Evolutionary conservation across 2,888 invertebrate genomes (phyloP).

Genomic region (Microplitis manilae): DNA sequence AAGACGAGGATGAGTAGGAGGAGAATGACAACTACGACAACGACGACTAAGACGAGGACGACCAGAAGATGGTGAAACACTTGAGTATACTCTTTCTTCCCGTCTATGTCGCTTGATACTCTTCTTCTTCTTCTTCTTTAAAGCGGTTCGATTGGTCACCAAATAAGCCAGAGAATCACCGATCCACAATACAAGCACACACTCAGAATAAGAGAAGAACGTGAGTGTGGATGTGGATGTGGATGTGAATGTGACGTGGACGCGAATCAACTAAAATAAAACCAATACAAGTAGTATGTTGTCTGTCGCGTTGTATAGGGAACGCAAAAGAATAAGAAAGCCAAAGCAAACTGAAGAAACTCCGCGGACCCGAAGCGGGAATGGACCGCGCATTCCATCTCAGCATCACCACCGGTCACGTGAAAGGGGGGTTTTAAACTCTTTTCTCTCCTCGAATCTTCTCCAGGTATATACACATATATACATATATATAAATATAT

Average conservation of each 20-base stretch:
- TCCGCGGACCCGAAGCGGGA: slow-evolving; percentile 31
- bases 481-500: not conserved
- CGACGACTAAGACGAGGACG: slow-evolving; percentile 46
- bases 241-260: slow-evolving; percentile 2
- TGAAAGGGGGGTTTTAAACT: slow-evolving; percentile 9
- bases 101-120: slow-evolving; percentile 39
- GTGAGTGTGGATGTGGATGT: slow-evolving; percentile 4
- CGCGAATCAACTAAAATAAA: slow-evolving; percentile 19
- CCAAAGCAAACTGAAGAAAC: slow-evolving; percentile 32
- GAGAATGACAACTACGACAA: slow-evolving; percentile 36
- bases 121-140: slow-evolving; percentile 28
- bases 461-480: slow-evolving; percentile 23
- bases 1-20: slow-evolving; percentile 47
- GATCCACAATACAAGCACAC: slow-evolving; percentile 44
- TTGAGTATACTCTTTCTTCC: slow-evolving; percentile 38
- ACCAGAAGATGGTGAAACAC: slow-evolving; percentile 28
- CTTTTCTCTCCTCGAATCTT: slow-evolving; percentile 17
- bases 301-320: slow-evolving; percentile 21
- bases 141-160: slow-evolving; percentile 58
- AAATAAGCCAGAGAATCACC: slow-evolving; percentile 62
- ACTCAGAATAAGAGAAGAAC: slow-evolving; percentile 28
- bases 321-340: slow-evolving; percentile 21
- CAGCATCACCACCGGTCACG: slow-evolving; percentile 34
- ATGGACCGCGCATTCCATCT: slow-evolving; percentile 54
- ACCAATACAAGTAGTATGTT: slow-evolving; percentile 23